These are phyloP conservation scores for Dynastes hyllus DNA, from an alignment of 2,888 invertebrate genomes.

Conservation along the genomic window DNA sequence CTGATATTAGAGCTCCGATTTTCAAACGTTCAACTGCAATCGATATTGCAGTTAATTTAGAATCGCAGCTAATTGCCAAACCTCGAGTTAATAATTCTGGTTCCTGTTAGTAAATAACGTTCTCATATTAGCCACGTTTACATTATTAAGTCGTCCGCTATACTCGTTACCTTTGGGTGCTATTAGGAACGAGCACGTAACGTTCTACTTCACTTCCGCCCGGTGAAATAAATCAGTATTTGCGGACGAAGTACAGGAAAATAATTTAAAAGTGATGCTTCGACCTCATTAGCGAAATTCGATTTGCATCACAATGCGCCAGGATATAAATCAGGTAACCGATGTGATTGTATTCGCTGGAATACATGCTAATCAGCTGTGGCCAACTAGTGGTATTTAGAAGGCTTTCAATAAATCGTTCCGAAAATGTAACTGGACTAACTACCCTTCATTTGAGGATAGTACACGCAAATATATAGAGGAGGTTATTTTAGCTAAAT, in stretches of 20 bases:
- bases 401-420: no score
- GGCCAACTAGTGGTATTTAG: no score
- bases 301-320: not conserved
- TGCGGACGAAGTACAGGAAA: not conserved
- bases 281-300: not conserved
- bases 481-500: no score
- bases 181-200: not conserved
- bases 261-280: slow-evolving; percentile 15
- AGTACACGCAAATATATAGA: no score
- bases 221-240: slow-evolving; percentile 9
- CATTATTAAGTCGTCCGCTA: not conserved
- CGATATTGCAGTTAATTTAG: not conserved
- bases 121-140: not conserved
- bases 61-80: not conserved
- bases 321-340: not conserved
- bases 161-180: not conserved
- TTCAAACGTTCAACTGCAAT: no score
- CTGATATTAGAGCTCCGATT: no score
- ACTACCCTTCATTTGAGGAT: no score
- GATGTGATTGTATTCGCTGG: no score
- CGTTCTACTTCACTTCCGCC: not conserved
- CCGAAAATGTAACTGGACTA: no score
- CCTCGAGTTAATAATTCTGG: slow-evolving; percentile 11
- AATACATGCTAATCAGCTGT: no score
- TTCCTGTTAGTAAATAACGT: slow-evolving; percentile 1